Evolutionary conservation across 2,888 invertebrate species (phyloP), one percentile per base, ranked within the genome.

Genomic region (Pristionchus fissidentatus): DNA sequence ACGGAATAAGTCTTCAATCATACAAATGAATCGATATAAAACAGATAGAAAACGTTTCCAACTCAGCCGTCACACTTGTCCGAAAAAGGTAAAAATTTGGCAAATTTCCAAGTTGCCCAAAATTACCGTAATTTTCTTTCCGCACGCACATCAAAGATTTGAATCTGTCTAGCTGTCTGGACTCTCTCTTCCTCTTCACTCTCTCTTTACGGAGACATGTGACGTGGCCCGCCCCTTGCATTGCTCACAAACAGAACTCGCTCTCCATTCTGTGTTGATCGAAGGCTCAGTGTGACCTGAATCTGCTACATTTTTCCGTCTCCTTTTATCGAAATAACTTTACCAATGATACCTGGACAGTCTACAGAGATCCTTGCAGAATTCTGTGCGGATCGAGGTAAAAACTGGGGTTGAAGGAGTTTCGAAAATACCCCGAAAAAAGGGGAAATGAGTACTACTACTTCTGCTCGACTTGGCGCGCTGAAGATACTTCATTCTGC

Each of bases 191-290:
- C 46, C 49, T 49, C 75, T 29, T 49, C 75, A 29, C 46, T 52
- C 49, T 75, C 49, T 1, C 75, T 32, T n/a, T n/a, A 15, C 13
- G 46, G 22, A 26, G 75, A 32, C 79, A 57, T 79, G 79, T 79
- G 79, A 79, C 79, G 79, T 79, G 79, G 32, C n/a, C 79, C 79
- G 79, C 79, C 79, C 57, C 79, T 49, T 41, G n/a, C 29, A 26
- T 79, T 52, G 57, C 79, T 57, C 79, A 57, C 79, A 79, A 52
- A 79, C 57, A 57, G 55, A 79, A 55, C 79, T 41, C 79, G 75
- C 79, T 57, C 57, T 41, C 52, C 43, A 57, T 55, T 57, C 79
- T 57, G 57, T 43, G 79, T 79, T 41, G 55, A 79, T 55, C 46
- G 79, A 26, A 62, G 80, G 43, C 32, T 62, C 46, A 57, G 41